Conservation (phyloP, 2,888 invertebrate genomes). For the Caenorhabditis japonica region DNA sequence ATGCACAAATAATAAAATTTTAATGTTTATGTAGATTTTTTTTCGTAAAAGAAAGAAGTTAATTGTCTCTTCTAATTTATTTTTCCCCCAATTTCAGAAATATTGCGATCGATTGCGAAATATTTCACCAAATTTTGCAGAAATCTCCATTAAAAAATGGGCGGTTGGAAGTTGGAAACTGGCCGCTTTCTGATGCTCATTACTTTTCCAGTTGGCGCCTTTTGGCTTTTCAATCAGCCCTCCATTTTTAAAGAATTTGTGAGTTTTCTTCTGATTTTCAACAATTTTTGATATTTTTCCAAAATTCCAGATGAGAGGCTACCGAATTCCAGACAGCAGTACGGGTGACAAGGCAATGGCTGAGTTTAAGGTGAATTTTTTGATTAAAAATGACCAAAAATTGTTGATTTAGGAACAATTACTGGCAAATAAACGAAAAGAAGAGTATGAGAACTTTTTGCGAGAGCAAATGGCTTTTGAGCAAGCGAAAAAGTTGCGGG, state of each 20-base stretch:
- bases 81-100: conserved; percentile 1
- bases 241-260: conserved; percentile 72
- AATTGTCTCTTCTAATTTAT: background rate
- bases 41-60: background rate
- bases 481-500: conserved; percentile 63
- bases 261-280: conserved; percentile 34
- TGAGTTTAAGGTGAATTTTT: conserved; percentile 58
- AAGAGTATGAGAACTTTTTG: conserved; percentile 69
- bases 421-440: conserved; percentile 65
- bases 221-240: conserved; percentile 75
- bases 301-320: conserved; percentile 69
- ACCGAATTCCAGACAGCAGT: conserved; percentile 68
- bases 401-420: conserved; percentile 59
- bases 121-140: conserved; percentile 22
- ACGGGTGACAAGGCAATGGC: conserved; percentile 67
- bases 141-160: conserved; percentile 64
- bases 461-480: conserved; percentile 75
- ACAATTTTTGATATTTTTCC: background rate
- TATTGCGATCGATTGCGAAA: conserved; percentile 30
- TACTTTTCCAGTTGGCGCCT: conserved; percentile 73
- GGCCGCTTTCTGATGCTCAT: conserved; percentile 70
- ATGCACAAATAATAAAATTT: background rate
- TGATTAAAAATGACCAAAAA: background rate
- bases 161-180: conserved; percentile 71
- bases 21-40: background rate